Base-by-base conservation (phyloP, 1,140 invertebrate species). In the Branchinecta lindahli region DNA sequence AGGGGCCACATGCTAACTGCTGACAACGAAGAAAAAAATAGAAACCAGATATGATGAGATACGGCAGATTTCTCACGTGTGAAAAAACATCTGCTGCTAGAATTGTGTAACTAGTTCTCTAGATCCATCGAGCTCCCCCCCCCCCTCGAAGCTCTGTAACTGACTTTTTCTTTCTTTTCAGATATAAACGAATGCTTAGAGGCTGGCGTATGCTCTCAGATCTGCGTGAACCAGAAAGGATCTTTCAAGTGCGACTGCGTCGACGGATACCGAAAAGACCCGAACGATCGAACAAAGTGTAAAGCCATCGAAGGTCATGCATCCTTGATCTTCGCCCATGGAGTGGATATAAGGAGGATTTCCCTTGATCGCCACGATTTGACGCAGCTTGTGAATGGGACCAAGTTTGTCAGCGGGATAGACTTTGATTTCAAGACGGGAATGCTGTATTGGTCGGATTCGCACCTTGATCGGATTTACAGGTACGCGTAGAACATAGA, bases 361-460 rank as follows among this genome's bases (percentile, higher is more conserved):
- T 89, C 90, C 33, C 80, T 94, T 9, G 91, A 94, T 75, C 89
- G 92, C 76, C 87, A 89, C 78, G 89, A 92, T 80, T 93, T 92
- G 86, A 94, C 92, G 5, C 85, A 85, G 5, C 90, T 92, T 71
- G 88, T 92, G 3, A 93, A 94, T 73, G 86, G 88, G 72, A 92
- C 91, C 0, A 89, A 91, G 75, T 90, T 87, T 70, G 75, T 91
- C 0, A 89, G 91, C 0, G 91, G 90, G 0, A 78, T 96, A 5
- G 93, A 95, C 77, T 92, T 92, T 76, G 90, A 94, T 4, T 93
- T 92, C 79, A 83, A 88, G 70, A 92, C 90, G 7, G 89, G 90
- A 68, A 91, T 91, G 85, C 89, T 97, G 68, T 95, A 94, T 76
- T 98, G 94, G 94, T 94, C 91, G 77, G 94, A 97, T 81, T 87